Base-by-base conservation (phyloP, 2,888 invertebrate genomes). In the Diloba caeruleocephala region DNA sequence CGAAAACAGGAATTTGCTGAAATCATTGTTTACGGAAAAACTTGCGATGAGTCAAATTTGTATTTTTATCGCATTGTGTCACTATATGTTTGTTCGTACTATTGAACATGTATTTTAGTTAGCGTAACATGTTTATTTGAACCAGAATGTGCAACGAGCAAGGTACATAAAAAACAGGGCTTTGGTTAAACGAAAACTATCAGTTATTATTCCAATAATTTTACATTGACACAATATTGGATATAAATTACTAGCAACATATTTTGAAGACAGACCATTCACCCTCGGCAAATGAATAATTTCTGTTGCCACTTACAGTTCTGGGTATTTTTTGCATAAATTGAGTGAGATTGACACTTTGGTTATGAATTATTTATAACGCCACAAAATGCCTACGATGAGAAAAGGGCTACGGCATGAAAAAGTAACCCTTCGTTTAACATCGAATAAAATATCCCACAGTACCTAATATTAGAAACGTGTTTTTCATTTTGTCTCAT, bases 11-110 rank as follows among this genome's bases (percentile, higher is more conserved):
- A 48, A 53, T 69, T 42, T 42, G 32, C 50, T 66, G 62, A 76
- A 66, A 63, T 74, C 64, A 71, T 71, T 76, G 74, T 80, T 74
- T 74, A 75, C 54, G 36, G 29, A 51, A 50, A 74, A 78, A 62
- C 28, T 39, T 23, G 34, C 31, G 59, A 63, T 63, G 48, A 57
- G 6, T 62, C 42, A 17, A 41, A 37, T 33, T 17, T 42, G 32
- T 66, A 57, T 62, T 66, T 65, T 45, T 51, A 45, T 31, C 31
- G n/a, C 37, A 32, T 43, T 32, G 21, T 52, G 33, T 57, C 39
- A 50, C 43, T 62, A 44, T 60, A 56, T 32, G 43, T 55, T 41
- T 39, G 10, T 33, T 55, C 36, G 12, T 10, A 55, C 10, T 10
- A 12, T 14, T 36, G 12, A 42, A 59, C 42, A 37, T 43, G 48